Conservation (phyloP, 2,113 vertebrate species). For the Pluvianellus socialis region DNA sequence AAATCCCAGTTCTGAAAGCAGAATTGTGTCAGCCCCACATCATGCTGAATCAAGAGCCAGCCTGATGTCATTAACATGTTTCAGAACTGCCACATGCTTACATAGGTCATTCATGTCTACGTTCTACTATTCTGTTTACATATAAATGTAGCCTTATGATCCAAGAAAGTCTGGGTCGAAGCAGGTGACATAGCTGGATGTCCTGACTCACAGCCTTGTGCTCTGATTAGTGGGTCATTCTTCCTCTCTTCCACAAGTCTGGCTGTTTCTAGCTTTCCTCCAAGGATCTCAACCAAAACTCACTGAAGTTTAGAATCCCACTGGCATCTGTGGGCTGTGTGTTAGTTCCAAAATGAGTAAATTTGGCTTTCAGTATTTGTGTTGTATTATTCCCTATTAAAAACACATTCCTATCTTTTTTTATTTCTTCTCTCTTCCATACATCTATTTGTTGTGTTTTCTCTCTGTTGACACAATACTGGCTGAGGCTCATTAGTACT, state of each 20-base stretch:
- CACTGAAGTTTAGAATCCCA: not conserved
- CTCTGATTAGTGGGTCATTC: not conserved
- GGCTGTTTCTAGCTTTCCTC: not conserved
- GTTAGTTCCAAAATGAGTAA: not conserved
- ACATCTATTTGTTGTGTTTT: not conserved
- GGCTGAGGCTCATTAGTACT: not conserved
- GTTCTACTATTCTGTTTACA: not conserved
- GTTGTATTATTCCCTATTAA: not conserved
- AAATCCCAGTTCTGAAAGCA: not conserved
- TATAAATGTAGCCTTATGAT: not conserved
- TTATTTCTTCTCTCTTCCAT: not conserved
- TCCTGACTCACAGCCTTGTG: not conserved
- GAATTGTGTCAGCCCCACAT: not conserved
- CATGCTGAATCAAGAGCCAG: not conserved
- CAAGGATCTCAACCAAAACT: not conserved
- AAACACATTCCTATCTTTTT: not conserved
- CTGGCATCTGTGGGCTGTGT: not conserved
- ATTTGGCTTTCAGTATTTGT: not conserved
- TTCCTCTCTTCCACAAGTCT: not conserved
- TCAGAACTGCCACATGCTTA: not conserved
- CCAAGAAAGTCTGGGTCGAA: not conserved
- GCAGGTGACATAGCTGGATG: not conserved
- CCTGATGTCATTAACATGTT: not conserved
- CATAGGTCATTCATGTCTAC: not conserved
- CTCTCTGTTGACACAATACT: not conserved